Evolutionary conservation across 1,140 invertebrate genomes (phyloP).

Genomic region (Caenorhabditis remanei): DNA sequence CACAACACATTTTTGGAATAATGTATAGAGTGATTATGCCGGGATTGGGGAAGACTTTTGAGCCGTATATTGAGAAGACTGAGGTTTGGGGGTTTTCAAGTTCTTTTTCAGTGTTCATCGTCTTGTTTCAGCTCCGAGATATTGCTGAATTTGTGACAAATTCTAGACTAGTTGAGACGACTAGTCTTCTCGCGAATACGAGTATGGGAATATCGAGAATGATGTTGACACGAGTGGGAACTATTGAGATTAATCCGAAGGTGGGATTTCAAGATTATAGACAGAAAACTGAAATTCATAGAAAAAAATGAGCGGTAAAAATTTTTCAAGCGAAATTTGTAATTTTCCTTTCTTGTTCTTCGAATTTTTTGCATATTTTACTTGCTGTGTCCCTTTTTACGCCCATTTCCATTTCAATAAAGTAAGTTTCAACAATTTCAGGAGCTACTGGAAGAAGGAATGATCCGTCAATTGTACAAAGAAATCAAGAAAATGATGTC

Average conservation of each 20-base stretch:
- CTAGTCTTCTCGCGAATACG: slow-evolving; percentile 48
- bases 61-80: slow-evolving; percentile 56
- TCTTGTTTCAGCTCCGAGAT: slow-evolving; percentile 38
- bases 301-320: too few species aligned
- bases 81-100: not conserved
- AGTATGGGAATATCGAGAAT: slow-evolving; percentile 61
- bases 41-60: slow-evolving; percentile 46
- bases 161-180: slow-evolving; percentile 38
- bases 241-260: slow-evolving; percentile 60
- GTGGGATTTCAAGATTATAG: not conserved
- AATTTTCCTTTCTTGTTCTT: not conserved
- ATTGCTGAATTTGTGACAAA: slow-evolving; percentile 29
- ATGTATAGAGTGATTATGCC: slow-evolving; percentile 43
- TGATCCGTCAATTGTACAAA: slow-evolving; percentile 48
- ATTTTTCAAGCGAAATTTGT: too few species aligned
- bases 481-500: slow-evolving; percentile 21
- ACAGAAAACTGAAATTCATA: too few species aligned
- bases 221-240: slow-evolving; percentile 49
- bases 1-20: slow-evolving; percentile 53
- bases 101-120: not conserved
- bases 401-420: too few species aligned
- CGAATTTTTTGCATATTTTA: too few species aligned
- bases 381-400: too few species aligned
- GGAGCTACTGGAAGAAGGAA: slow-evolving; percentile 59
- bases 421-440: slow-evolving; percentile 4